Evolutionary conservation across 2,888 invertebrate species (phyloP), one percentile per base, ranked within the genome.

Genomic region (Aporophyla lueneburgensis): DNA sequence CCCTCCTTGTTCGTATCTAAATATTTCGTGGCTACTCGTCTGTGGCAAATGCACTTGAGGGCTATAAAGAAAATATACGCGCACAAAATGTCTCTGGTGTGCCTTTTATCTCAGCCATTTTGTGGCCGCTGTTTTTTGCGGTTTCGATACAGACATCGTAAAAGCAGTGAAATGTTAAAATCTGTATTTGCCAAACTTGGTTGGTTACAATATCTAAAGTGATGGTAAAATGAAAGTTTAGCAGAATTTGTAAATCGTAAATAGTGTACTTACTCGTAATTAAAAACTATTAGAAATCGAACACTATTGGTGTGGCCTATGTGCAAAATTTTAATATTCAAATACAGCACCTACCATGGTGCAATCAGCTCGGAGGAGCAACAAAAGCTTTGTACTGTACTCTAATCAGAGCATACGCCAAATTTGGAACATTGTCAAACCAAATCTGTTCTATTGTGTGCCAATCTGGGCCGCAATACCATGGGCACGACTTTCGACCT

Each of bases 371-470:
- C n/a, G 40, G 74, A 61, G 16, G 33, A 69, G 74, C 75, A 76
- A 86, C 65, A 74, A 79, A 78, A 61, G 69, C 71, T 82, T 73
- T 66, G 72, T 51, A 72, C 69, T 67, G 16, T 72, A 66, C 75
- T 73, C 78, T 76, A 84, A 87, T 83, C 86, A 83, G 78, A 76
- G 69, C 73, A 76, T 76, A 80, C 51, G 76, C 83, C 85, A 74
- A 85, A 83, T 86, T 88, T 87, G 85, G 89, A 80, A 79, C 83
- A 82, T 80, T 83, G 87, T 82, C 87, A 88, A 86, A 87, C 76
- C 76, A 84, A 87, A 88, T 87, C 76, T 74, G 78, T 71, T 67
- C 87, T 67, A 88, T 88, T 88, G 86, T 88, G 82, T 87, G 86
- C 86, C 89, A 88, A 88, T 80, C 80, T 71, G 70, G 43, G 62